Evolutionary conservation across 2,888 invertebrate species (phyloP), one percentile per base, ranked within the genome.

Genomic region (Agrilus mali): DNA sequence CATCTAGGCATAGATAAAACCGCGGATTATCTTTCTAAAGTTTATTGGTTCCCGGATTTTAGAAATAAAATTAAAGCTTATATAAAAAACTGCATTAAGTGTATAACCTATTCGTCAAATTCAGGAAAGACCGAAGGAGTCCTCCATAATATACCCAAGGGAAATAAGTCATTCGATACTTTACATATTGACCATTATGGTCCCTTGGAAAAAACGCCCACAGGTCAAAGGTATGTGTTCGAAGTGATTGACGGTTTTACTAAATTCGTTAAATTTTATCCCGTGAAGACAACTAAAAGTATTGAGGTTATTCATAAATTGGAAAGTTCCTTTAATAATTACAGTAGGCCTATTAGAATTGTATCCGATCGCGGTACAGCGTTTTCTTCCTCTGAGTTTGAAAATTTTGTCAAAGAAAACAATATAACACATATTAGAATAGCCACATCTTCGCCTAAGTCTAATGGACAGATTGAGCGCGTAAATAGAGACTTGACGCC

Each of bases 141-240:
- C 10, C 36, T 61, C 7, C 50, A 57, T 32, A 45, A 47, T 17
- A 55, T 60, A 6, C 49, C 44, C 4, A 58, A 58, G 37, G 54
- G 52, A 7, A 44, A 52, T 7, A 15, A 48, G 31, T 4, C 56
- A 5, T 59, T 60, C 31, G 38, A 47, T 1, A 49, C 51, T 2
- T 35, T 52, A n/a, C 56, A 61, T 39, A 44, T 57, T 7, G 59
- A 60, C 45, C 60, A 60, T 47, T 50, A 46, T 27, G 55, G 56
- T n/a, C 56, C 56, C 0, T 43, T 57, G 10, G 47, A 50, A 33
- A 47, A 42, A 38, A 47, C 45, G 16, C 40, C 42, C 7, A 33
- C 31, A 6, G 27, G 45, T 5, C 35, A 50, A 33, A 49, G 51
- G 44, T 48, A 56, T 41, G 47, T 60, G 6, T 48, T 60, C 8